Evolutionary conservation across 64 coral and sea anemone species (phyloP).

Genomic region (Anthopleura sola): DNA sequence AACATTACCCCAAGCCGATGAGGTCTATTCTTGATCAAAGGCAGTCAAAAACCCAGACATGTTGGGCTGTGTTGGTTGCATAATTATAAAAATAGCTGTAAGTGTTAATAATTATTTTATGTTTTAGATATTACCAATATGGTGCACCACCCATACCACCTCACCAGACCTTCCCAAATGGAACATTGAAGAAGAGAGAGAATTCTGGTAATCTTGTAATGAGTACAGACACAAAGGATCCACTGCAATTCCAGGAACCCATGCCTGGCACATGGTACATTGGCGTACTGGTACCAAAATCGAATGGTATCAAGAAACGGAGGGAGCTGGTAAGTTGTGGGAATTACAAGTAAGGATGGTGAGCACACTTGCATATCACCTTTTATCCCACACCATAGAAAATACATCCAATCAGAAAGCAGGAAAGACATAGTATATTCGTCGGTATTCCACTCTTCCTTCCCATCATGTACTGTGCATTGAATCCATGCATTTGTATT

Average conservation of each 20-base stretch:
- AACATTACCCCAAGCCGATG: too few species aligned
- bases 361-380: too few species aligned
- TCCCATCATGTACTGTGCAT: too few species aligned
- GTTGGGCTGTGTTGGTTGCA: too few species aligned
- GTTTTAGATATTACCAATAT: constrained; percentile 6
- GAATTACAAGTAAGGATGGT: neutral
- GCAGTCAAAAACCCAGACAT: too few species aligned
- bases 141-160: constrained; percentile 2
- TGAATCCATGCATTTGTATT: too few species aligned
- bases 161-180: constrained; percentile 2
- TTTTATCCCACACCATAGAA: too few species aligned
- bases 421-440: too few species aligned
- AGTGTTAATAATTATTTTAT: neutral
- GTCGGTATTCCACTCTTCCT: too few species aligned
- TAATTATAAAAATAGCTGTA: too few species aligned
- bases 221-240: neutral
- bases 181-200: neutral
- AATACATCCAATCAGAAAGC: too few species aligned
- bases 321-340: neutral
- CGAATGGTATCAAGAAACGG: neutral
- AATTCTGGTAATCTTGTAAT: neutral
- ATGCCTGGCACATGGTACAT: constrained; percentile 2
- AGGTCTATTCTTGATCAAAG: too few species aligned
- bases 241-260: neutral
- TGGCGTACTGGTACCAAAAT: neutral